Evolutionary conservation across 92 coral and sea anemone genomes (phyloP).

Genomic region (Micromussa lordhowensis): DNA sequence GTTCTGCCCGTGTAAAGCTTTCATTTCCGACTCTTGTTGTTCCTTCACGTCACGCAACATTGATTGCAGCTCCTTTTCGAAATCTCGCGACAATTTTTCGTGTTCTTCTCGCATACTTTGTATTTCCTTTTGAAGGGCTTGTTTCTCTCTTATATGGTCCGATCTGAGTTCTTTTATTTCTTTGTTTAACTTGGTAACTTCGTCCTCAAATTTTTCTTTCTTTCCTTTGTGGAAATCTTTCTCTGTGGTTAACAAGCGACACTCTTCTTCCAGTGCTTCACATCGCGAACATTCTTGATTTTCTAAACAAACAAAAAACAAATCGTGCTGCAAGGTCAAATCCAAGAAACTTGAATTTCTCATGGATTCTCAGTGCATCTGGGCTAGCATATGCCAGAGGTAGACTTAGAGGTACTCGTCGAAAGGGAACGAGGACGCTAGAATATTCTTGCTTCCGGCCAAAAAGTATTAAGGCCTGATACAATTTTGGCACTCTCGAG

Average conservation of each 20-base stretch:
- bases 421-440: too few relatives aligned
- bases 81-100: constrained; percentile 47
- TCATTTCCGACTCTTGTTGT: constrained; percentile 57
- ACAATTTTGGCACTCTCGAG: too few relatives aligned
- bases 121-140: constrained; percentile 44
- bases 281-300: constrained; percentile 43
- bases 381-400: too few relatives aligned
- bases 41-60: constrained; percentile 54
- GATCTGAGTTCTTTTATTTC: constrained; percentile 55
- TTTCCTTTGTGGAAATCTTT: constrained; percentile 30
- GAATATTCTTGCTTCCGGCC: too few relatives aligned
- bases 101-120: constrained; percentile 42
- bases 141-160: constrained; percentile 63
- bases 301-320: constrained; percentile 25
- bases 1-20: constrained; percentile 62
- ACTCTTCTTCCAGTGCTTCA: constrained; percentile 47
- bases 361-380: too few relatives aligned
- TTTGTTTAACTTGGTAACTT: constrained; percentile 47
- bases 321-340: not conserved
- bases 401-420: too few relatives aligned
- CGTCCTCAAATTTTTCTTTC: constrained; percentile 34
- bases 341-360: too few relatives aligned
- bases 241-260: constrained; percentile 25
- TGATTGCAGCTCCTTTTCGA: constrained; percentile 61
- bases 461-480: too few relatives aligned